These are phyloP conservation scores for Bos javanicus DNA, from an alignment of 2,113 vertebrate genomes.

Conservation along the genomic window DNA sequence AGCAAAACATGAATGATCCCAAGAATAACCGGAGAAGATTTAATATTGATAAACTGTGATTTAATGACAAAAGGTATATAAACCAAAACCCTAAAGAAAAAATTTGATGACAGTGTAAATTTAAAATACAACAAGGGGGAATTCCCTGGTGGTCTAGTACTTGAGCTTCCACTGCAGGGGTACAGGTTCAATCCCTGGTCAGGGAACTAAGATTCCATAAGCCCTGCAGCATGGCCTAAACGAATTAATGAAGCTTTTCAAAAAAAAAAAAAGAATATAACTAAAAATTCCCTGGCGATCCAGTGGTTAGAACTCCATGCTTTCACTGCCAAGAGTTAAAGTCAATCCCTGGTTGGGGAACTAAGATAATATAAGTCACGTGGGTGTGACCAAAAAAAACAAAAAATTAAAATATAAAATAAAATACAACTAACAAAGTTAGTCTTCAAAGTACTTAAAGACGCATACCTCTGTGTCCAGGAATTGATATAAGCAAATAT, in stretches of 20 bases:
- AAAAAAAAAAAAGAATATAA: background rate
- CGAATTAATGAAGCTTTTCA: background rate
- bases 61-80: background rate
- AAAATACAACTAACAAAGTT: conserved; percentile 43
- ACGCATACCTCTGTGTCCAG: conserved; percentile 96
- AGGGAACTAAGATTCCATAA: background rate
- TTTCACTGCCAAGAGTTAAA: background rate
- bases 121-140: conserved; percentile 16
- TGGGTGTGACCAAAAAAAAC: background rate
- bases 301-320: background rate
- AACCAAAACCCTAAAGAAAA: conserved; percentile 3
- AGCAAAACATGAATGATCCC: background rate
- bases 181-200: background rate
- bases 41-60: background rate
- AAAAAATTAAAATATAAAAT: background rate
- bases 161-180: background rate
- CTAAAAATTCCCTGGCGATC: background rate
- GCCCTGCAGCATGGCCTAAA: background rate
- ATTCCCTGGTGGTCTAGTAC: background rate
- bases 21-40: background rate
- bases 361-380: background rate
- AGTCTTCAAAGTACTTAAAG: conserved; percentile 42
- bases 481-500: conserved; percentile 99
- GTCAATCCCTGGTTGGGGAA: background rate
- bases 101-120: background rate